phyloP scores from a whole-genome alignment of 2,113 vertebrate species.

The Cheilinus undulatus region DNA sequence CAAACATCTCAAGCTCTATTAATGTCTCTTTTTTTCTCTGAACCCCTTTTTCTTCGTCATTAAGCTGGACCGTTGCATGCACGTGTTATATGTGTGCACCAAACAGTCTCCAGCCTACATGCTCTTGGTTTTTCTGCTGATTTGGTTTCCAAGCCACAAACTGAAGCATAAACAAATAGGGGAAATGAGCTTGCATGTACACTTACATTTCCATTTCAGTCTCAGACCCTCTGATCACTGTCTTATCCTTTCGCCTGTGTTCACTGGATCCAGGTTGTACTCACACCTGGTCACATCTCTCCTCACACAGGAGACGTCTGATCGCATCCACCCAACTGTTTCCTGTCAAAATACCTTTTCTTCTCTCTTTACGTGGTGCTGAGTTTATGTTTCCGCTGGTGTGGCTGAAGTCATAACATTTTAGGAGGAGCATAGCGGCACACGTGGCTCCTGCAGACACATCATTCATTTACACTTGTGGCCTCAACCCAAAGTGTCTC shows the following conservation, averaged over 20 bases:
- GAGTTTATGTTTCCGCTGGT: constrained; percentile 59
- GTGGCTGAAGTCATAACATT: constrained; percentile 37
- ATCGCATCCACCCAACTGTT: constrained; percentile 7
- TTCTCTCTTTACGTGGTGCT: constrained; percentile 5
- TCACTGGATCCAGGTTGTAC: neutral
- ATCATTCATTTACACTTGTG: constrained; percentile 50
- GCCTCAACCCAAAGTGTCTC: constrained; percentile 41
- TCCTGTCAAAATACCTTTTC: constrained; percentile 43
- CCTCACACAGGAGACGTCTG: neutral
- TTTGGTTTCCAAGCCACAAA: constrained; percentile 37
- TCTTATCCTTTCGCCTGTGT: constrained; percentile 14
- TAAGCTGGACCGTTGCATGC: constrained; percentile 4
- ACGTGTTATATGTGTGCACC: constrained; percentile 2
- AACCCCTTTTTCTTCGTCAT: constrained; percentile 2
- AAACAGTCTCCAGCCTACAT: neutral
- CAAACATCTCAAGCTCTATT: constrained; percentile 49
- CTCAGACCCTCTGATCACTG: neutral
- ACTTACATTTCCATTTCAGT: neutral
- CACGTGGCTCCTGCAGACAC: constrained; percentile 46
- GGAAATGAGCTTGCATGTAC: neutral
- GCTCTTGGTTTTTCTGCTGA: constrained; percentile 5
- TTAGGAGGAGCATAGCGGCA: constrained; percentile 27
- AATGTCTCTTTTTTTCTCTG: constrained; percentile 10
- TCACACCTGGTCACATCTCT: constrained; percentile 11
- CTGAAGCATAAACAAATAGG: constrained; percentile 31